Evolutionary conservation across 2,113 vertebrate genomes (phyloP).

Genomic region (Machaerirhynchus nigripectus): DNA sequence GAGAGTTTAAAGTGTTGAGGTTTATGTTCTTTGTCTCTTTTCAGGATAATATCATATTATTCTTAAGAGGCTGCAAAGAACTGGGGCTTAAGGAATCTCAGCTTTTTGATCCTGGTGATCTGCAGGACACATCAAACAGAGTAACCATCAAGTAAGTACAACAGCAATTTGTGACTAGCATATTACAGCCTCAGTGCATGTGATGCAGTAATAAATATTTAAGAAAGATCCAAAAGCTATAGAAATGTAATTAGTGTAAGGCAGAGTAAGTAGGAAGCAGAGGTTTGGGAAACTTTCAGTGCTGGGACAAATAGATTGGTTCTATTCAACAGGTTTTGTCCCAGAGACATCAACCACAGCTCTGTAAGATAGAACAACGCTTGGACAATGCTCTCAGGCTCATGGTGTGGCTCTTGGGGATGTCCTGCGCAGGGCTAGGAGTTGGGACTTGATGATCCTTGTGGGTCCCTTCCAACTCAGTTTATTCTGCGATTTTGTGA

Average conservation of each 20-base stretch:
- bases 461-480: not conserved
- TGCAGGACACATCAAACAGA: constrained; percentile 87
- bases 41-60: constrained; percentile 93
- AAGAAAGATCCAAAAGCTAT: not conserved
- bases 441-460: not conserved
- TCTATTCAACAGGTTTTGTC: not conserved
- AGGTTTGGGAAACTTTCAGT: not conserved
- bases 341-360: not conserved
- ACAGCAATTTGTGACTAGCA: not conserved
- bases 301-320: not conserved
- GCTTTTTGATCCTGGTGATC: constrained; percentile 94
- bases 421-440: not conserved
- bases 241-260: not conserved
- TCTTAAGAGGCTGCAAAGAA: constrained; percentile 93
- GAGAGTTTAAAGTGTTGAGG: not conserved
- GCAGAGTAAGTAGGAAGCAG: not conserved
- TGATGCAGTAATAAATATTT: not conserved
- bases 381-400: not conserved
- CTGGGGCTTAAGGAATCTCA: constrained; percentile 95
- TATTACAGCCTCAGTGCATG: not conserved
- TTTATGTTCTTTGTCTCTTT: constrained; percentile 26
- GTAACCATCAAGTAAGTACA: constrained; percentile 86
- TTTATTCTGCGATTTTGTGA: not conserved
- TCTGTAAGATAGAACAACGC: not conserved
- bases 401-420: not conserved